Base-by-base conservation (phyloP, 2,888 invertebrate species). In the Podabrus alpinus region DNA sequence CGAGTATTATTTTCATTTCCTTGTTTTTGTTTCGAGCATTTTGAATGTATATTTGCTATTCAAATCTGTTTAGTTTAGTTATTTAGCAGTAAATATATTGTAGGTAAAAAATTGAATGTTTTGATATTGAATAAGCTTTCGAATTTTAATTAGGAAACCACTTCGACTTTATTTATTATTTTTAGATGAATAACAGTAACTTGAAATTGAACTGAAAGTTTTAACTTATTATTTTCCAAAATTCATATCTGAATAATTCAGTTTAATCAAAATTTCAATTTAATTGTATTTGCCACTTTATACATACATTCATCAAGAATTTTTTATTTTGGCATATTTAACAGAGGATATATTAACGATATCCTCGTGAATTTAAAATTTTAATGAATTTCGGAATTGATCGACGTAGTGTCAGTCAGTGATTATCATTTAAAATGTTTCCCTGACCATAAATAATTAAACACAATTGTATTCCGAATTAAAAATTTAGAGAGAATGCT, bases 1-100 rank as follows among this genome's bases (percentile, higher is more conserved):
- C 59, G 21, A 68, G 61, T 72, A 72, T 72, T 29, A 45, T 68
- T 72, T 72, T 66, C 21, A 59, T 71, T 71, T 71, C 60, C 59
- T 61, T 67, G 71, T 67, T 71, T 71, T 71, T 71, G 59, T 66
- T 71, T 59, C 66, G 17, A 66, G 24, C 71, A 60, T 66, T 66
- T 59, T 71, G 70, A 70, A 70, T 70, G 29, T 59, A 45, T 66
- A 66, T 71, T 71, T 66, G 66, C 16, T 29, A 64, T 70, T 70
- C 70, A 70, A 70, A 70, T 70, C 64, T 70, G 15, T 62, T 60
- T 15, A 25, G 62, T 64, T 70, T 70, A 69, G 59, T 69, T 69
- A 60, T 61, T 69, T 69, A 69, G 61, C 69, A 60, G 62, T 64
- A 64, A 64, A 45, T 45, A 45, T 64, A 64, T 64, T 64, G 62